Percentiles rank a stretch among this genome's conserved stretches.
These are phyloP conservation scores for Nycticebus coucang DNA, from an alignment of 2,113 vertebrate species.

Conservation along the genomic window DNA sequence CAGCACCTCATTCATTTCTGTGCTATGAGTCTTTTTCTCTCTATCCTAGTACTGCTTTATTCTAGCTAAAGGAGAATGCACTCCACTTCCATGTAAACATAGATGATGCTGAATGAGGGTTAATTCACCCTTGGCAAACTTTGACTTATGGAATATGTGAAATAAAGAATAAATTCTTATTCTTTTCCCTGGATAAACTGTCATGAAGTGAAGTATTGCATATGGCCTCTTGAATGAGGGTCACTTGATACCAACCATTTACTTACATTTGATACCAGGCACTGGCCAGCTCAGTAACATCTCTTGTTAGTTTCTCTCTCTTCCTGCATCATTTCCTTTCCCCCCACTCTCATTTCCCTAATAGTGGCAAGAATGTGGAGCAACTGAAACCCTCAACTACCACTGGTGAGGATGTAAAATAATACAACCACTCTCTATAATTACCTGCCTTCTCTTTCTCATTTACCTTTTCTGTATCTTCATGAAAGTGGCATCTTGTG, in stretches of 20 bases:
- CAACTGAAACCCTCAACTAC: neutral
- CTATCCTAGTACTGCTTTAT: neutral
- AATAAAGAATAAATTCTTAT: neutral
- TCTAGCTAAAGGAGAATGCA: neutral
- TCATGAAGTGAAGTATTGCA: neutral
- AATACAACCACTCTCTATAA: neutral
- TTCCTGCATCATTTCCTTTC: neutral
- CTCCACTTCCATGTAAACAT: neutral
- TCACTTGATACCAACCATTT: neutral
- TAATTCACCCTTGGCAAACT: neutral
- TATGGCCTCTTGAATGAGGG: neutral
- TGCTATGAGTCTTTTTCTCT: neutral
- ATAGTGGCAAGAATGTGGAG: neutral
- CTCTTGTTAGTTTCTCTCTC: neutral
- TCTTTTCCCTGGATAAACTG: neutral
- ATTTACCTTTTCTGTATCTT: neutral
- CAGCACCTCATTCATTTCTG: neutral
- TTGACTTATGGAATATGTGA: neutral
- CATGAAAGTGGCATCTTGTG: neutral
- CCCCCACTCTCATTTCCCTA: neutral
- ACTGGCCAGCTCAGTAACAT: neutral
- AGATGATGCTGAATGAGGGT: neutral
- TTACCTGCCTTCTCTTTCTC: neutral
- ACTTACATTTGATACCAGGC: neutral
- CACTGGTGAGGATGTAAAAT: neutral